These are phyloP conservation scores for Stomatorhinus ivindoensis DNA, from an alignment of 2,113 vertebrate genomes.

Conservation along the genomic window DNA sequence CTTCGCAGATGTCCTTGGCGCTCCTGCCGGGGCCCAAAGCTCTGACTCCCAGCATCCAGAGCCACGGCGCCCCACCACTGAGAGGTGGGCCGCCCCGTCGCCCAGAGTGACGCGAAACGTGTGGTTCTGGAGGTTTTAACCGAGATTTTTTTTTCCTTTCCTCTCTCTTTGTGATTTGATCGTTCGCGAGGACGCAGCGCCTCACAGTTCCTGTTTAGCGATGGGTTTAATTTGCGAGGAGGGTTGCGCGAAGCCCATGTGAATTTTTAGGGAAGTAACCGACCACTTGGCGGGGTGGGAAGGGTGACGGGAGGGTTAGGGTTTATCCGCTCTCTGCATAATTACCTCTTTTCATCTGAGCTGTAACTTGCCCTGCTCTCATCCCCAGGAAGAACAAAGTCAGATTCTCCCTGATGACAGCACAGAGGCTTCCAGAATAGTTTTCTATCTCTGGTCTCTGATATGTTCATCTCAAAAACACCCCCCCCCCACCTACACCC, in stretches of 20 bases:
- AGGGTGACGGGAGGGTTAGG: background rate
- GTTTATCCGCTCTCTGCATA: background rate
- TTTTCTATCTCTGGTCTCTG: background rate
- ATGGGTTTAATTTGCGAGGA: background rate
- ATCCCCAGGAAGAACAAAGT: background rate
- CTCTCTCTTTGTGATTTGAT: background rate
- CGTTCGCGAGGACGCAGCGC: background rate
- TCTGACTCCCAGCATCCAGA: background rate
- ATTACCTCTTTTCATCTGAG: background rate
- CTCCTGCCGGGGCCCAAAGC: background rate
- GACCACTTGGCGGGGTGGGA: background rate
- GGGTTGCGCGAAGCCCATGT: background rate
- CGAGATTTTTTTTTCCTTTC: background rate
- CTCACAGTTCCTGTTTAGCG: background rate
- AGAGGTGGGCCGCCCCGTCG: background rate
- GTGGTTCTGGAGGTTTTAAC: background rate
- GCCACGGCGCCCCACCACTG: background rate
- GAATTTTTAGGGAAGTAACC: slow-evolving; percentile 12
- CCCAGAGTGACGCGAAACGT: background rate
- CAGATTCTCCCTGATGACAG: background rate
- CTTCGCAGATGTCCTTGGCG: slow-evolving; percentile 4
- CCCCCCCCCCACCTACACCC: background rate
- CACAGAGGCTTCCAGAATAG: background rate
- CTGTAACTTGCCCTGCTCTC: background rate
- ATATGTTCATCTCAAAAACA: background rate